phyloP scores from a whole-genome alignment of 2,797 vertebrate species.

The Myripristis murdjan region DNA sequence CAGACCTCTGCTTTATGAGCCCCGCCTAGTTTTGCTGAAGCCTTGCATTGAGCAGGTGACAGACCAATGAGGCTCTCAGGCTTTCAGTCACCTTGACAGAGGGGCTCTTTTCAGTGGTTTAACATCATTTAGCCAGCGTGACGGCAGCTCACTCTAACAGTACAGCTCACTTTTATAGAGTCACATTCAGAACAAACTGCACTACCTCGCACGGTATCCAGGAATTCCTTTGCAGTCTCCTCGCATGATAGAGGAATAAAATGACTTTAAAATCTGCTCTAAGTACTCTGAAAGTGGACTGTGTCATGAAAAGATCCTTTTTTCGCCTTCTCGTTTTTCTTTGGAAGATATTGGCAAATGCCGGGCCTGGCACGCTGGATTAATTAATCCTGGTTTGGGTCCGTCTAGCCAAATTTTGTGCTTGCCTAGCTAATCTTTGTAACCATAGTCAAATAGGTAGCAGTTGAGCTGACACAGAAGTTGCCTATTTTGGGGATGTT shows the following conservation, averaged over 20 bases:
- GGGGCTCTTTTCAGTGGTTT: background rate
- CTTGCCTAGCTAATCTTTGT: conserved; percentile 21
- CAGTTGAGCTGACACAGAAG: too few species aligned
- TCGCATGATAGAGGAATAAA: conserved; percentile 3
- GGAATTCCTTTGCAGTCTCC: conserved; percentile 20
- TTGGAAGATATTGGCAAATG: conserved; percentile 38
- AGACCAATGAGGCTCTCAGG: background rate
- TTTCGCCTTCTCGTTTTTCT: conserved; percentile 40
- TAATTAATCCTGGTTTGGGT: conserved; percentile 19
- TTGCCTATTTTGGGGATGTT: conserved; percentile 34
- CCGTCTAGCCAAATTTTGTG: conserved; percentile 11
- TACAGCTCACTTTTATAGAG: background rate
- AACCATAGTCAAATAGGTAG: conserved; percentile 19
- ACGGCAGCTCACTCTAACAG: background rate
- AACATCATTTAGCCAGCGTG: background rate
- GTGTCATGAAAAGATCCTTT: conserved; percentile 20
- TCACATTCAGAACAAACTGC: background rate
- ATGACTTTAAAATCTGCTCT: conserved; percentile 9
- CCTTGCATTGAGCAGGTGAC: background rate
- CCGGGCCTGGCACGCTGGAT: conserved; percentile 17
- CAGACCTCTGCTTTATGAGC: too few species aligned
- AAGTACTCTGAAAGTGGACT: conserved; percentile 22
- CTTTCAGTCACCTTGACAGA: background rate
- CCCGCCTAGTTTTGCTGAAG: background rate
- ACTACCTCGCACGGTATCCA: background rate